Base-by-base conservation (phyloP, 2,888 invertebrate species). In the Reticulitermes lucifugus region DNA sequence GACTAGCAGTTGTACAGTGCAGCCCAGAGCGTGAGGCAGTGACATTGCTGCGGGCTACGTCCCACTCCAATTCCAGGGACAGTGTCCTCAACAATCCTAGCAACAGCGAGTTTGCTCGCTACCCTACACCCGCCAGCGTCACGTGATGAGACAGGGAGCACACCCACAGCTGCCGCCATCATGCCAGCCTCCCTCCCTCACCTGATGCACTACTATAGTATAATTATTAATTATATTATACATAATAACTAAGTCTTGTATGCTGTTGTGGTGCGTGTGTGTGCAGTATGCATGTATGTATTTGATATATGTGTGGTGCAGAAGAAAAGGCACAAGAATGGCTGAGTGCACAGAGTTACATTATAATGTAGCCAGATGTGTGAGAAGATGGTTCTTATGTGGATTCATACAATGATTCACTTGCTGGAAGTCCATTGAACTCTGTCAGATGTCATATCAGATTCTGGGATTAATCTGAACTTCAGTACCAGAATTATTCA, bases 1-100 rank as follows among this genome's bases (percentile, higher is more conserved):
- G 96, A 96, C 96, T 96, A 95, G 95, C 93, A 90, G 93, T 93
- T 91, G 93, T 93, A 89, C 93, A 93, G 91, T 93, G 93, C 91
- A 93, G 93, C 91, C 93, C 93, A 89, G 94, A 93, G 91, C 92
- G 93, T 90, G 93, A 93, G 89, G 93, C 93, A 88, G 93, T 93
- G 86, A 94, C 93, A 86, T 91, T 94, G 89, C 91, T 94, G 88
- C 93, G 93, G 89, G 93, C 93, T 89, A 93, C 93, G 89, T 93
- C 93, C 90, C 93, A 93, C 91, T 93, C 94, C 89, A 93, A 93
- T 89, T 93, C 93, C 88, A 92, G 93, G 89, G 93, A 94, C 91
- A 92, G 93, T 91, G 92, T 93, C 90, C 92, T 93, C 89, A 91
- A 91, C 88, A 90, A 90, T 79, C 90, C 90, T 87, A 89, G 83